These are phyloP conservation scores for Pteronotus mesoamericanus DNA, from an alignment of 2,797 vertebrate species.

Conservation along the genomic window DNA sequence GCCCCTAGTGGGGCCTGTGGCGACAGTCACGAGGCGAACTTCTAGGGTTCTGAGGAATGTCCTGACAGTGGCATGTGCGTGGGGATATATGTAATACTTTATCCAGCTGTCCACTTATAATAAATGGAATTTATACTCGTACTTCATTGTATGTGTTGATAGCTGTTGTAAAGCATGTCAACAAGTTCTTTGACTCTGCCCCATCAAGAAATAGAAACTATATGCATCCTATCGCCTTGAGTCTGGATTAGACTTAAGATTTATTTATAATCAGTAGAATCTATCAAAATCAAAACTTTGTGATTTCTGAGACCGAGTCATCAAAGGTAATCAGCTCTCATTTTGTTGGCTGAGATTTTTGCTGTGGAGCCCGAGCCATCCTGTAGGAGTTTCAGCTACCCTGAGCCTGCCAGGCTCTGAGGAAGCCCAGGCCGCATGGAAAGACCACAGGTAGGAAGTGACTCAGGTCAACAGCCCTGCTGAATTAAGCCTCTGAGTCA, in stretches of 20 bases:
- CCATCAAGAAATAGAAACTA: background rate
- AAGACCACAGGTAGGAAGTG: background rate
- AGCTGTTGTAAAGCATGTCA: background rate
- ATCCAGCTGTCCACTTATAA: background rate
- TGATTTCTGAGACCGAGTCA: background rate
- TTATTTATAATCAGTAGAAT: background rate
- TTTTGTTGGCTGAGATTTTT: background rate
- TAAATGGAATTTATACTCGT: background rate
- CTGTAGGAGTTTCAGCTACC: background rate
- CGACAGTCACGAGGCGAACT: background rate
- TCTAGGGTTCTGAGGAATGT: background rate
- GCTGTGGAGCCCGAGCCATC: background rate
- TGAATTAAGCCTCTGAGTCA: background rate
- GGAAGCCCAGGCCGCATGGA: background rate
- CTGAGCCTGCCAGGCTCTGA: background rate
- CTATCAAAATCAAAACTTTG: background rate
- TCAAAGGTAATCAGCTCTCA: background rate
- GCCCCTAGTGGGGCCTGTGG: background rate
- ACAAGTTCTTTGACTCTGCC: background rate
- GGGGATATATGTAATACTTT: background rate
- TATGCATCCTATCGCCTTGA: background rate
- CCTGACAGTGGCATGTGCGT: background rate
- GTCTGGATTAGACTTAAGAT: background rate
- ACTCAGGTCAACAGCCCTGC: rapidly evolving
- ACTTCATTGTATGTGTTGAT: background rate